These are phyloP conservation scores for Xyrichtys novacula DNA, from an alignment of 2,797 vertebrate genomes.

Conservation along the genomic window DNA sequence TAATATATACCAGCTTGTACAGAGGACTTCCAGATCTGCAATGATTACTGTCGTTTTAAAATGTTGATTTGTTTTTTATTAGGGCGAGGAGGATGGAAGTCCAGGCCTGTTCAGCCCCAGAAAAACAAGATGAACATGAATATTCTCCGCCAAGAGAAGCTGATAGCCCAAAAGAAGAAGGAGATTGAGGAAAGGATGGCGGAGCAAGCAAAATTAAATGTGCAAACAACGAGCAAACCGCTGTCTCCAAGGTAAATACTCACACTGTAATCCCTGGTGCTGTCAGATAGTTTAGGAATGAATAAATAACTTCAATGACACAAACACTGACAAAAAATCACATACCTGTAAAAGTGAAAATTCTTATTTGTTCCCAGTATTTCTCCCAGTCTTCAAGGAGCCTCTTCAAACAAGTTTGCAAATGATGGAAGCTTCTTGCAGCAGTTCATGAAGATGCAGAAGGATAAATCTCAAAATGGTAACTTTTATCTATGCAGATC, in stretches of 20 bases:
- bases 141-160: constrained; percentile 93
- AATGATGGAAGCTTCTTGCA: constrained; percentile 99
- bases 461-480: constrained; percentile 87
- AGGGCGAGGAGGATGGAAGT: constrained; percentile 92
- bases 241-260: constrained; percentile 82
- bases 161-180: constrained; percentile 96
- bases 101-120: constrained; percentile 80
- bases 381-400: constrained; percentile 74
- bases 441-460: constrained; percentile 97
- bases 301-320: neutral
- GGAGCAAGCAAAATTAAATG: constrained; percentile 86
- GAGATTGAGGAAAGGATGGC: constrained; percentile 96
- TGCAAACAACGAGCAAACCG: constrained; percentile 77
- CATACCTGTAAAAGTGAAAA: neutral
- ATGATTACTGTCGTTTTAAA: neutral
- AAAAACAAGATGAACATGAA: constrained; percentile 93
- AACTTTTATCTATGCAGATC: neutral
- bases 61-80: constrained; percentile 1
- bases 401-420: constrained; percentile 92
- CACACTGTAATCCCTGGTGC: neutral
- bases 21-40: neutral
- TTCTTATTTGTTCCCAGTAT: constrained; percentile 54
- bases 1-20: neutral
- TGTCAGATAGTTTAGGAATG: neutral
- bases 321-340: neutral